phyloP scores from a whole-genome alignment of 2,797 vertebrate species.

The Pagetopsis macropterus region DNA sequence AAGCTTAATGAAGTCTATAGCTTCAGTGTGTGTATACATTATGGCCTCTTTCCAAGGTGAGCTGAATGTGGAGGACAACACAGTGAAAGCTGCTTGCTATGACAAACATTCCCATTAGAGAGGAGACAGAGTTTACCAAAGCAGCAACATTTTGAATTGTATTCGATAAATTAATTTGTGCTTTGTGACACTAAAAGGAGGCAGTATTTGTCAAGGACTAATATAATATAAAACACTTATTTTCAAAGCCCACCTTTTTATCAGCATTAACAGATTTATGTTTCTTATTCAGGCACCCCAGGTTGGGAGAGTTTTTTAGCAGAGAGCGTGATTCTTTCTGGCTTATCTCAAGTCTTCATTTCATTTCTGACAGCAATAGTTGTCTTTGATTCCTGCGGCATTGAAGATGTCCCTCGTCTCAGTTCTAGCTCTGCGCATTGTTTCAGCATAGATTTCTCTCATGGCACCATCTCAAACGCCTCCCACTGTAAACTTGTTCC shows the following conservation, averaged over 20 bases:
- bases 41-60: constrained; percentile 71
- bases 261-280: constrained; percentile 20
- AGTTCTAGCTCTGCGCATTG: constrained; percentile 44
- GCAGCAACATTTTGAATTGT: constrained; percentile 33
- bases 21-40: constrained; percentile 64
- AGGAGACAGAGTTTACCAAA: constrained; percentile 40
- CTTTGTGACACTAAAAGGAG: constrained; percentile 37
- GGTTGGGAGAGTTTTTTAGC: constrained; percentile 16
- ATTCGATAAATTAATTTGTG: constrained; percentile 37
- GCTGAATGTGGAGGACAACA: constrained; percentile 60
- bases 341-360: constrained; percentile 35
- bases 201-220: constrained; percentile 53
- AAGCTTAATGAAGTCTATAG: constrained; percentile 63
- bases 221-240: constrained; percentile 46
- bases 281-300: constrained; percentile 16
- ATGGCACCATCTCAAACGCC: constrained; percentile 20
- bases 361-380: constrained; percentile 42
- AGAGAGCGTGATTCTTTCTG: constrained; percentile 11
- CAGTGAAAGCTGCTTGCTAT: constrained; percentile 33
- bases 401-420: constrained; percentile 29
- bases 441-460: constrained; percentile 53
- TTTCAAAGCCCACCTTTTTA: constrained; percentile 25
- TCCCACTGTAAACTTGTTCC: constrained; percentile 64
- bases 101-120: constrained; percentile 43
- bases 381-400: constrained; percentile 50